Conservation (phyloP, 2,797 vertebrate species). For the Fratercula arctica region DNA sequence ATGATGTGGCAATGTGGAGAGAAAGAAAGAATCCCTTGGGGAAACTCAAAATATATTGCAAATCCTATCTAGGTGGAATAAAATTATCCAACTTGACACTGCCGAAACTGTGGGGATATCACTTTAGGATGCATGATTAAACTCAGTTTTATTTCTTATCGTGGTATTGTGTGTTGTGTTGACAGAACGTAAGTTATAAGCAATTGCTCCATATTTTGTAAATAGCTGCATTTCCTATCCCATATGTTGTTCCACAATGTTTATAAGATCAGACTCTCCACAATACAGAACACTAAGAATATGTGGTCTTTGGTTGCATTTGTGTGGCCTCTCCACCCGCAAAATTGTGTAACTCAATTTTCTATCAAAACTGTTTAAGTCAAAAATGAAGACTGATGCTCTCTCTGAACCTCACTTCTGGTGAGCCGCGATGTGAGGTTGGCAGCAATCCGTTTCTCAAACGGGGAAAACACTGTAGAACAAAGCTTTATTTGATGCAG, state of each 20-base stretch:
- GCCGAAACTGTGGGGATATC: neutral
- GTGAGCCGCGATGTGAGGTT: neutral
- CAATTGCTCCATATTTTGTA: neutral
- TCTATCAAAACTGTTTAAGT: neutral
- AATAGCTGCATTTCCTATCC: neutral
- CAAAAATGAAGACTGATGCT: neutral
- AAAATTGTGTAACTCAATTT: neutral
- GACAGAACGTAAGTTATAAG: neutral
- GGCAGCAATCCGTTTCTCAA: neutral
- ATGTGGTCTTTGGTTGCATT: rapidly evolving
- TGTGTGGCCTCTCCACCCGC: neutral
- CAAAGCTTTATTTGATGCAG: neutral
- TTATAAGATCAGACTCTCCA: neutral
- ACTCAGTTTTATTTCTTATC: neutral
- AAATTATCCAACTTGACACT: neutral
- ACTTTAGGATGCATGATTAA: neutral
- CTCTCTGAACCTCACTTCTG: neutral
- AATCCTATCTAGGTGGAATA: neutral
- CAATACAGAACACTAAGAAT: neutral
- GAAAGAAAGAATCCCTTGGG: neutral
- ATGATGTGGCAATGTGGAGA: neutral
- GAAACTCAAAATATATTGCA: neutral
- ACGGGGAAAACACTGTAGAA: neutral
- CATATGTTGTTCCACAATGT: rapidly evolving
- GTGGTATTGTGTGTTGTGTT: neutral